These are phyloP conservation scores for Parotocinclus haroldoi DNA, from an alignment of 2,797 vertebrate genomes.

Conservation along the genomic window DNA sequence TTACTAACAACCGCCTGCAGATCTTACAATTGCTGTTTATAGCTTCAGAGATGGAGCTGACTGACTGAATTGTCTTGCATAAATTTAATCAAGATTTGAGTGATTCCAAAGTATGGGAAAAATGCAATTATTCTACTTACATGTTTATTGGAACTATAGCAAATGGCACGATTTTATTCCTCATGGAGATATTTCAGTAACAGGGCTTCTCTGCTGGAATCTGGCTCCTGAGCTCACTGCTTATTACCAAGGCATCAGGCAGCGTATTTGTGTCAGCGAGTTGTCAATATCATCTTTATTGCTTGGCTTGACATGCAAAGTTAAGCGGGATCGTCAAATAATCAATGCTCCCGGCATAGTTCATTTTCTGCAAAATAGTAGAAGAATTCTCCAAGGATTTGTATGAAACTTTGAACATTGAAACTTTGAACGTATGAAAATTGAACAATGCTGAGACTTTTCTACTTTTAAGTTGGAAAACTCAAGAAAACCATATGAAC, in stretches of 20 bases:
- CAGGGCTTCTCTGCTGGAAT: constrained; percentile 35
- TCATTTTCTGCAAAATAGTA: constrained; percentile 53
- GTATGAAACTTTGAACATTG: constrained; percentile 43
- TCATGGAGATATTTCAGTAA: neutral
- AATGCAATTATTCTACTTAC: neutral
- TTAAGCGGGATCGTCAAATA: constrained; percentile 66
- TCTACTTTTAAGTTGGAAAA: constrained; percentile 57
- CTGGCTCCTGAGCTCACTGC: constrained; percentile 18
- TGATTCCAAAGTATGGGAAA: neutral
- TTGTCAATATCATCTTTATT: constrained; percentile 61
- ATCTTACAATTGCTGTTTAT: constrained; percentile 7
- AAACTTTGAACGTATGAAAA: too few species aligned
- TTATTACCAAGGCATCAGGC: constrained; percentile 42
- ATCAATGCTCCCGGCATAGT: constrained; percentile 58
- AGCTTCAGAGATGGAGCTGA: neutral
- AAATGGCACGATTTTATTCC: constrained; percentile 6
- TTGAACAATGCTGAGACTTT: constrained; percentile 52
- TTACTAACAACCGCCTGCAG: constrained; percentile 1
- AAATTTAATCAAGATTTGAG: constrained; percentile 8
- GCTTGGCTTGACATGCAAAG: constrained; percentile 48
- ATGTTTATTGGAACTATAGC: neutral
- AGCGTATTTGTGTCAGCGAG: constrained; percentile 54
- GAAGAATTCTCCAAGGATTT: constrained; percentile 52
- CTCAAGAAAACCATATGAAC: constrained; percentile 52
- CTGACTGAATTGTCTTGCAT: neutral